Evolutionary conservation across 2,113 vertebrate species (phyloP), one percentile per base, ranked within the genome.

Genomic region (Heliornis fulica): DNA sequence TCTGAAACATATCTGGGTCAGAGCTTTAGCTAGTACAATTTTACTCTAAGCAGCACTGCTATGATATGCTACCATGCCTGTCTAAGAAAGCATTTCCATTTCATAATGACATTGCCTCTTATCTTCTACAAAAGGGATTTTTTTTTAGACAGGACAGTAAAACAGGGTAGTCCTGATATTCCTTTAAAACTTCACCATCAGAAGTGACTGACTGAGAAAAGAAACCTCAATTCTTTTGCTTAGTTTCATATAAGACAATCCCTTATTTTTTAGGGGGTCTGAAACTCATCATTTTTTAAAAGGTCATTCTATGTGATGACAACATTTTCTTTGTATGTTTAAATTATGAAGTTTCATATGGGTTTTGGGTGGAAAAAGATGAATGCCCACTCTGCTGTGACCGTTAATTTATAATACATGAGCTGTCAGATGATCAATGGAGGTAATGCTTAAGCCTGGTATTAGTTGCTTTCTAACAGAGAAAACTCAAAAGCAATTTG

Each of bases 21-120:
- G 89, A 94, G 45, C 9, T 87, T 87, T 90, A 81, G 77, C 41
- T 85, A 93, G 57, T 21, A 66, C 66, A 72, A 92, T 91, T 94
- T 94, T 83, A 78, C 50, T 86, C 34, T 41, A 61, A 92, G 28
- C 10, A 40, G 12, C 25, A 46, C 59, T 94, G 38, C 63, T 89
- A 78, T 87, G 43, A n/a, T 83, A 59, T 94, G 38, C 63, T 89
- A 78, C 85, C 43, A n/a, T 83, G 63, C 32, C 21, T 84, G 60
- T 15, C 32, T 89, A 45, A 96, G 68, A 77, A 86, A 78, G 48
- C 3, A 36, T 78, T 93, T 93, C 78, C 69, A 83, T 69, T 91
- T 87, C 64, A 93, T 83, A 69, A 85, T 76, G 56, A 83, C n/a
- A 88, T 26, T 10, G 70, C 57, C 31, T 86, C 75, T 61, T 84